Evolutionary conservation across 2,797 vertebrate genomes (phyloP).

Genomic region (Pseudomugil tenellus): DNA sequence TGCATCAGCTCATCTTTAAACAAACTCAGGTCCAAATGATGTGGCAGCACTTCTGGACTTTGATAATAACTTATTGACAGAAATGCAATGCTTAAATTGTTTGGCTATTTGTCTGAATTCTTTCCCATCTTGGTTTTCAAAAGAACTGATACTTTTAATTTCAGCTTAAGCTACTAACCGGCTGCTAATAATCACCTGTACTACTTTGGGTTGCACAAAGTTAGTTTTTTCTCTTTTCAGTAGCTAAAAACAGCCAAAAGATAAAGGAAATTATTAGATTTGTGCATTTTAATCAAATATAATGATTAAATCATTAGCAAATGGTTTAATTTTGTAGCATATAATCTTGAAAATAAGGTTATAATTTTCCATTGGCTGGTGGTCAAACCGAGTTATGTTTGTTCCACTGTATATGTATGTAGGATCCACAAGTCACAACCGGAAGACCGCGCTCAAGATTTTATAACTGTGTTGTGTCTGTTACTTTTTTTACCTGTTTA

Average conservation of each 20-base stretch:
- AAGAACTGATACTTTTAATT: not conserved
- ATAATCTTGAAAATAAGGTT: not conserved
- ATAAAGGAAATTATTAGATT: not conserved
- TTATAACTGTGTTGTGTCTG: no score
- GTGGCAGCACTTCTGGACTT: not conserved
- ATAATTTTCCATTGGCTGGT: slow-evolving; percentile 7
- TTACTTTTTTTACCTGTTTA: no score
- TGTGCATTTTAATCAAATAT: not conserved
- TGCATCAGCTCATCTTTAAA: not conserved
- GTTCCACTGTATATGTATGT: not conserved
- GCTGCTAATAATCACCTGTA: not conserved
- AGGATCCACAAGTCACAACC: slow-evolving; percentile 21
- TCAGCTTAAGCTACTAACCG: not conserved
- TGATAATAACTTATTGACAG: not conserved
- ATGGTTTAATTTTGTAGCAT: not conserved
- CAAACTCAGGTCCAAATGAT: not conserved
- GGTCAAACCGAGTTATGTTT: not conserved
- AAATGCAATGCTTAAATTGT: not conserved
- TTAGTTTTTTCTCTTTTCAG: not conserved
- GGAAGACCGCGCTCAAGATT: slow-evolving; percentile 23
- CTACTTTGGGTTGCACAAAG: not conserved
- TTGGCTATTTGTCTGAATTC: not conserved
- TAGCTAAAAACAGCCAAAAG: not conserved
- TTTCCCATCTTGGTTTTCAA: not conserved
- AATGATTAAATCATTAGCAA: not conserved